Evolutionary conservation across 2,113 vertebrate species (phyloP).

Genomic region (Podarcis raffonei): DNA sequence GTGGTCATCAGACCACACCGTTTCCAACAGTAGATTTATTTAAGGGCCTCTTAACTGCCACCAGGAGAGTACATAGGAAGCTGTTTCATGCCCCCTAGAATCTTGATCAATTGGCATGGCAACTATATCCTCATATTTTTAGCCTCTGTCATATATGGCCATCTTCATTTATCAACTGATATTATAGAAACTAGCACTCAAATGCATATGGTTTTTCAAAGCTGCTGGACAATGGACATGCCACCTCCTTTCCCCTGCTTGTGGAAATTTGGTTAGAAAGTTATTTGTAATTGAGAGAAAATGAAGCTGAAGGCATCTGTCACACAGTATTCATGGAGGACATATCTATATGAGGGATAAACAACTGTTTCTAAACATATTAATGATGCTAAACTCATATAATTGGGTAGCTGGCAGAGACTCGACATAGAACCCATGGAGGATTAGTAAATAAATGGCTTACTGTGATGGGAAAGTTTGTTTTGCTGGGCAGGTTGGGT

Average conservation of each 20-base stretch:
- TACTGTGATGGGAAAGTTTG: too few relatives aligned
- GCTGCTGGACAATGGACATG: neutral
- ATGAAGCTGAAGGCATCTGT: neutral
- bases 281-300: neutral
- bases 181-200: neutral
- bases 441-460: neutral
- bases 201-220: neutral
- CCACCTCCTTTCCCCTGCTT: neutral
- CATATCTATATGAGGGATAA: neutral
- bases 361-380: neutral
- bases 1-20: neutral
- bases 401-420: neutral
- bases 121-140: neutral
- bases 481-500: too few relatives aligned
- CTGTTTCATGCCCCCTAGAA: neutral
- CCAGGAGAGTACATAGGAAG: neutral
- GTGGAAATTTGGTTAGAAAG: neutral
- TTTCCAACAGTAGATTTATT: neutral
- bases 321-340: neutral
- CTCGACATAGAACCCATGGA: neutral
- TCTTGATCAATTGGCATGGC: neutral
- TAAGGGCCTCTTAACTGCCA: neutral
- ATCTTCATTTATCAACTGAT: neutral
- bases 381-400: neutral
- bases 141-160: neutral